Evolutionary conservation across 2,797 vertebrate species (phyloP), one percentile per base, ranked within the genome.

Genomic region (Urosaurus nigricauda): DNA sequence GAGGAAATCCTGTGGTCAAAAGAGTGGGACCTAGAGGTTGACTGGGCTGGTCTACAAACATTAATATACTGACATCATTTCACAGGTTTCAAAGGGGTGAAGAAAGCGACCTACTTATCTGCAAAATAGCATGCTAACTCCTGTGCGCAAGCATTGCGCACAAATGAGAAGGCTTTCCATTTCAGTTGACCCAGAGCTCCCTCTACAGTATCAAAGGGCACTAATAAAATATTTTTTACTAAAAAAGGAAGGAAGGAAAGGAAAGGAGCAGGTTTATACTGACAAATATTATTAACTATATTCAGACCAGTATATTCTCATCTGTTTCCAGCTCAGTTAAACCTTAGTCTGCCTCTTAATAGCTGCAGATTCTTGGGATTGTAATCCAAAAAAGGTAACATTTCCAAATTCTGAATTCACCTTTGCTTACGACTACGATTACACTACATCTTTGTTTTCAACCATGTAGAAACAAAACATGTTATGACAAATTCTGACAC

Each of bases 171-270:
- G 4, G 40, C 37, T n/a, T 26, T 70, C 8, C 40, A 24, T 17
- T 86, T 88, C 37, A 85, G 32, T 85, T 83, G 79, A 85, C 83
- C 47, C 51, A 86, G 86, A 90, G 86, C 78, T 73, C 85, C 83
- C 85, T 65, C 88, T 92, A 87, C 37, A 90, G 43, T 73, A 53
- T 53, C 85, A 51, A 82, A 81, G 4, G 29, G 11, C 32, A 58
- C 47, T 84, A 47, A 35, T 32, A 78, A 26, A 68, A 71, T n/a
- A 1, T 32, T 58, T 86, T 14, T 21, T 35, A n/a, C 37, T 29
- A 24, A 63, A 24, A 24, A 63, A 24, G 16, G 58, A 58, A 58
- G 5, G 60, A 60, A 60, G 19, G 17, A 60, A 60, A 21, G 58
- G 19, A 21, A 60, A 60, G 60, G 60, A 63, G 16, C 63, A 6